Base-by-base conservation (phyloP, 2,797 vertebrate species). In the Dallia pectoralis region DNA sequence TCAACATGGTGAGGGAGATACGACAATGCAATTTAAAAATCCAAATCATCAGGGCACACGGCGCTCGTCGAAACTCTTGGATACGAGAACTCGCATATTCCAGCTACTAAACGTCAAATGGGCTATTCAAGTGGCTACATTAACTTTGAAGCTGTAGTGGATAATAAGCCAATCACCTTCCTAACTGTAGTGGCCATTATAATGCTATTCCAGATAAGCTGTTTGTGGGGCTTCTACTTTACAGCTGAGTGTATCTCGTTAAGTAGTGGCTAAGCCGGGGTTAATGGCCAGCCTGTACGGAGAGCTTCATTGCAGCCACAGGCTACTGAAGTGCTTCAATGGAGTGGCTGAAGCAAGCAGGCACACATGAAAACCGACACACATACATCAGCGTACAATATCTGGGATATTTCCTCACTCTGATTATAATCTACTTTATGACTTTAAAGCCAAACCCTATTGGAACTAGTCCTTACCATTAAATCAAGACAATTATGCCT, bases 201-300 rank as follows among this genome's bases (percentile, higher is more conserved):
- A 29, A 80, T 77, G 82, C 82, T 75, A 77, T 75, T 66, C 7
- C 79, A 65, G 76, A 76, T 68, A 75, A 67, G 49, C 59, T 73
- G 67, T 77, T 76, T 67, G 19, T 61, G 27, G 74, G 72, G 63
- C 66, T 44, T 36, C 69, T 66, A 22, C 59, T 73, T 14, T 71
- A 67, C 47, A 68, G n/a, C 15, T 51, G n/a, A 56, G 51, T n/a
- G 51, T 56, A 56, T 73, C 72, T 79, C 68, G 67, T 49, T 19
- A 76, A 83, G 73, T 65, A 78, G 15, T 0, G 30, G 71, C 76
- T 75, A 63, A 69, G 59, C 51, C 66, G 62, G 74, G 80, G 80
- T 85, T 81, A 89, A 83, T 85, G 75, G 69, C 61, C 53, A 74
- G 72, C 79, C 80, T 53, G 44, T 74, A 53, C 72, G 53, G 47